phyloP scores from a whole-genome alignment of 2,888 invertebrate genomes.

The Balanococcus diminutus region DNA sequence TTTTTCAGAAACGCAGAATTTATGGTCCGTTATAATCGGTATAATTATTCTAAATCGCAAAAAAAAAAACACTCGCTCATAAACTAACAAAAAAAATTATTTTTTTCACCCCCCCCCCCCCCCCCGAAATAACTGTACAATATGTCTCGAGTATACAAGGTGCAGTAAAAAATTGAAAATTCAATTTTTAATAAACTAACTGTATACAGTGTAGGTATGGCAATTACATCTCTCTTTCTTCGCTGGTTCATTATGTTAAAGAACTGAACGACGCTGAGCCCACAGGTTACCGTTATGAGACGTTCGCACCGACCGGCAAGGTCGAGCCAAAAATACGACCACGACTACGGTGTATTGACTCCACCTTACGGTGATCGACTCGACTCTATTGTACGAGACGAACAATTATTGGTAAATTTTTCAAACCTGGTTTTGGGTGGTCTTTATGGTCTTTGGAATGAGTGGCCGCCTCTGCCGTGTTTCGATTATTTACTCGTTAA shows the following conservation, averaged over 20 bases:
- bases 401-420: neutral
- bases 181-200: slow-evolving; percentile 40
- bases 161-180: neutral
- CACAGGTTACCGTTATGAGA: slow-evolving; percentile 22
- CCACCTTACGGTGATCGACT: neutral
- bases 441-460: neutral
- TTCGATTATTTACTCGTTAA: neutral
- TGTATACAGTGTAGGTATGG: neutral
- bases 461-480: neutral
- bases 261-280: too few species aligned
- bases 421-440: neutral
- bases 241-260: slow-evolving; percentile 35
- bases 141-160: neutral
- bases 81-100: neutral
- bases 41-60: too few species aligned
- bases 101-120: too few species aligned
- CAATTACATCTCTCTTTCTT: slow-evolving; percentile 15
- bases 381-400: neutral
- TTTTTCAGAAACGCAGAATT: too few species aligned
- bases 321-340: neutral
- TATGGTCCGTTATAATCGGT: too few species aligned
- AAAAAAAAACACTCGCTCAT: too few species aligned
- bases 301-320: slow-evolving; percentile 15
- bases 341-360: neutral
- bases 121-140: neutral